Conservation (phyloP, 2,797 vertebrate species). For the Mus spretus region DNA sequence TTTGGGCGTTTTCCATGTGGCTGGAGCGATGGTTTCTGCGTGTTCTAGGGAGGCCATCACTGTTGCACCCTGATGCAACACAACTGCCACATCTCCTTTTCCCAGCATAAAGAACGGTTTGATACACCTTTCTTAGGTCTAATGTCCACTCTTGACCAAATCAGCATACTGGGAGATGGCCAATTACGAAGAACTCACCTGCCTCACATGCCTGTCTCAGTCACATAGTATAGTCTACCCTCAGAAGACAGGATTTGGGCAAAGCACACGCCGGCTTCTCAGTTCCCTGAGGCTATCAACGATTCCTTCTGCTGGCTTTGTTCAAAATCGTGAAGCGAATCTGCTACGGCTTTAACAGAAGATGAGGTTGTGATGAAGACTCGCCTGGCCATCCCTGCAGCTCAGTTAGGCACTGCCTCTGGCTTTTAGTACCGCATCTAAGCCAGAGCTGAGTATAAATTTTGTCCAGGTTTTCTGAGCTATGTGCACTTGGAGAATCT, state of each 20-base stretch:
- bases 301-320: neutral
- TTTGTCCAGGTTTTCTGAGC: conserved; percentile 10
- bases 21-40: neutral
- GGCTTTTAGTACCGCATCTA: neutral
- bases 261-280: neutral
- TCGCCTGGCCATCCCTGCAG: neutral
- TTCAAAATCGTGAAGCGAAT: neutral
- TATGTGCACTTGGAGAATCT: neutral
- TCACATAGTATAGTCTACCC: neutral
- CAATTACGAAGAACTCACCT: neutral
- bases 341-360: neutral
- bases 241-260: neutral
- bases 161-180: neutral
- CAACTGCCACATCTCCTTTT: neutral
- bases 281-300: neutral
- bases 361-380: neutral
- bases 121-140: neutral
- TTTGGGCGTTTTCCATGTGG: neutral
- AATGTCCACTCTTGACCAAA: neutral
- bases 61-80: neutral
- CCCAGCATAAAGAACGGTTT: neutral
- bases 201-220: neutral
- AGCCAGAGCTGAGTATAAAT: neutral
- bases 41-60: neutral
- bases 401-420: neutral